Percentiles rank a stretch among this genome's conserved stretches.
Evolutionary conservation across 1,140 invertebrate genomes (phyloP).

Genomic region (Lepidostoma basale): DNA sequence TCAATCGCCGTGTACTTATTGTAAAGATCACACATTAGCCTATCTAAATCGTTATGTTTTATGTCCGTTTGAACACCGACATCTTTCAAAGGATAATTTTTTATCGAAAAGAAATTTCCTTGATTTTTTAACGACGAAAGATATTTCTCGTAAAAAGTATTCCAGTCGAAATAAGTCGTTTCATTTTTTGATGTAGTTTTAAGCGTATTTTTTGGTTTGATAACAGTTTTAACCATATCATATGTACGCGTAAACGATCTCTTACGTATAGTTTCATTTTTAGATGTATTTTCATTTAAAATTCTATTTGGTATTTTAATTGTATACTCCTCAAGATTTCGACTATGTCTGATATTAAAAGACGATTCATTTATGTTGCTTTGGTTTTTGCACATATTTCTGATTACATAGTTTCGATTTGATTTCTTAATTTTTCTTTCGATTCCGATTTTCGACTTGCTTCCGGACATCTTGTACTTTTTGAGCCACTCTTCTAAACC

Average conservation of each 20-base stretch:
- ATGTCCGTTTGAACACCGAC: conserved; percentile 21
- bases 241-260: conserved; percentile 4
- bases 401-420: background rate
- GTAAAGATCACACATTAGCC: conserved; percentile 1
- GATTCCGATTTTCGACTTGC: background rate
- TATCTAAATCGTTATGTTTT: conserved; percentile 18
- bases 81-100: conserved; percentile 1
- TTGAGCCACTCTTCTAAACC: background rate
- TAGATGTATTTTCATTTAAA: background rate
- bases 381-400: background rate
- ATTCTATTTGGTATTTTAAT: conserved; percentile 11
- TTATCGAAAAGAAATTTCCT: background rate
- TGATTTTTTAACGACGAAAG: background rate
- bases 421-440: background rate
- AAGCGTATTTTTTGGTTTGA: background rate
- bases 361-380: background rate
- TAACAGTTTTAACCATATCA: conserved; percentile 30
- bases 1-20: conserved; percentile 6
- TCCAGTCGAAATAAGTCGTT: background rate
- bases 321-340: conserved; percentile 20
- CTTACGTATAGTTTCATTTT: background rate
- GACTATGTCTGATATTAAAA: background rate
- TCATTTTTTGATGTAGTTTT: background rate
- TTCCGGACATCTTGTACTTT: background rate
- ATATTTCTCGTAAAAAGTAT: background rate